Evolutionary conservation across 2,797 vertebrate genomes (phyloP), one percentile per base, ranked within the genome.

Genomic region (Cynopterus sphinx): DNA sequence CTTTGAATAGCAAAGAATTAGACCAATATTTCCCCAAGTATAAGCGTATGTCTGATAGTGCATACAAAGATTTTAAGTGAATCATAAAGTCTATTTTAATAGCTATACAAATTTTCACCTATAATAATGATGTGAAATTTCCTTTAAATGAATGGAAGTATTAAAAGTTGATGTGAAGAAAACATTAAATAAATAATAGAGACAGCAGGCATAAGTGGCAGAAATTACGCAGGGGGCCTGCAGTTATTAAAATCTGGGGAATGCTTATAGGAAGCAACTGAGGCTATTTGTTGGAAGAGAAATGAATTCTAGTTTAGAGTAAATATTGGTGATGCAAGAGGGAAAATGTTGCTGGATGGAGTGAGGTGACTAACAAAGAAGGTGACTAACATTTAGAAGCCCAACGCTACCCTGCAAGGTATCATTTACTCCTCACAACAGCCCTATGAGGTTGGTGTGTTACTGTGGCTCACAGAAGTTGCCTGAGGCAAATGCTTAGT

Each of bases 121-220:
- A 70, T 10, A 68, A 90, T 13, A 19, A 6, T 26, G 22, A 86
- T 65, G 28, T 61, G 49, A 73, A 61, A 26, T 67, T 87, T 92
- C 84, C 33, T 81, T 88, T 87, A 67, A 74, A 63, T 92, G 26
- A 6, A 39, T 41, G 10, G n/a, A 88, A 75, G 9, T 63, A 92
- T 84, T 68, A 43, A 43, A 96, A 24, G 33, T 51, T 77, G 57
- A 86, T 86, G 46, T 87, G 41, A 87, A 91, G 33, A 70, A 85
- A 82, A 82, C 53, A 83, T 9, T 87, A 49, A 81, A 74, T 74
- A 82, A 73, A 19, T 65, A 77, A 43, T 0, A 36, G 36, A 84
- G n/a, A 24, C 65, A 16, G 12, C 33, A 75, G 8, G 6, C 15
- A 78, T 10, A 22, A 4, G 33, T 65, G 78, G 68, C 31, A 77